Evolutionary conservation across 2,888 invertebrate genomes (phyloP).

Genomic region (Neoscelio sp.): DNA sequence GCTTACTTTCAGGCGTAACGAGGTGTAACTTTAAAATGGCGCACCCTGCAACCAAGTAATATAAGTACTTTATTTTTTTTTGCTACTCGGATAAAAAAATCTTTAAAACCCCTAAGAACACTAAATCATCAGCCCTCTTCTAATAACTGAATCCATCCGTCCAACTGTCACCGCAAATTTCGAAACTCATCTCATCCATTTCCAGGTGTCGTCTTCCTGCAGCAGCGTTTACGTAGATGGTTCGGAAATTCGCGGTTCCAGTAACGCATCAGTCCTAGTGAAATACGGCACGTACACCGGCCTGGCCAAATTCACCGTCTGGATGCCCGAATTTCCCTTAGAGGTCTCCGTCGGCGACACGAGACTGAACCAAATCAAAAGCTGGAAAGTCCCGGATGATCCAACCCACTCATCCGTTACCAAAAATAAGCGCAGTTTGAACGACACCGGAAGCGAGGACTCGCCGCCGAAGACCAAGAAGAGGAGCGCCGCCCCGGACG

Average conservation of each 20-base stretch:
- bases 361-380: slow-evolving; percentile 95
- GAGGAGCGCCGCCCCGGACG: slow-evolving; percentile 40
- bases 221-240: slow-evolving; percentile 98
- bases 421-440: slow-evolving; percentile 80
- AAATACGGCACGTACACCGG: slow-evolving; percentile 96
- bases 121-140: no score
- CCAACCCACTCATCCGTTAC: slow-evolving; percentile 80
- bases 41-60: no score
- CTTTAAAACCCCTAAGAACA: no score
- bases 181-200: background rate
- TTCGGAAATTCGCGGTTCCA: slow-evolving; percentile 96
- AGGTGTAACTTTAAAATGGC: no score
- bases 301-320: slow-evolving; percentile 94
- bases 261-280: slow-evolving; percentile 96
- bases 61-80: no score
- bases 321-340: slow-evolving; percentile 98
- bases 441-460: slow-evolving; percentile 65
- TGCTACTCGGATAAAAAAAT: no score
- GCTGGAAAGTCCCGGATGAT: slow-evolving; percentile 96
- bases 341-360: slow-evolving; percentile 95
- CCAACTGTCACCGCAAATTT: background rate
- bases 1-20: no score
- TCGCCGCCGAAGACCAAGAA: slow-evolving; percentile 35
- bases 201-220: slow-evolving; percentile 96
- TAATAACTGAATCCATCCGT: background rate